Percentiles rank a stretch among this genome's conserved stretches.
Conservation (phyloP, 2,113 vertebrate species). For the Caranx ignobilis region DNA sequence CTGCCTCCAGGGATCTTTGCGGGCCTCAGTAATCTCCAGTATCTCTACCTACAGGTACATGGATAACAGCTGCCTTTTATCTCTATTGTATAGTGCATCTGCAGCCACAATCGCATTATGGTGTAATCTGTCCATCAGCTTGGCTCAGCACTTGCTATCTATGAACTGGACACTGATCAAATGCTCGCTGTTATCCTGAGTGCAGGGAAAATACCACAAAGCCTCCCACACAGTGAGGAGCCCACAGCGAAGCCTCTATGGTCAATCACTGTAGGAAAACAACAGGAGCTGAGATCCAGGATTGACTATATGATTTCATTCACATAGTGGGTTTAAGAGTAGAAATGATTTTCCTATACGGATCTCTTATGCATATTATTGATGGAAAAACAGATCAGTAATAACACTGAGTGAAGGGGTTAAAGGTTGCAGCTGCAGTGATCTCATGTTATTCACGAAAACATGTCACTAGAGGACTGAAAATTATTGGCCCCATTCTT, state of each 20-base stretch:
- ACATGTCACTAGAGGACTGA: background rate
- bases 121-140: conserved; percentile 67
- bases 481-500: background rate
- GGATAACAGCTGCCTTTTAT: conserved; percentile 53
- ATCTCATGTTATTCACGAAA: too few species aligned
- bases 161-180: conserved; percentile 59
- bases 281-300: background rate
- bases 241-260: conserved; percentile 17
- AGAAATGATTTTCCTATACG: background rate
- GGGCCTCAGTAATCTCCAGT: conserved; percentile 94
- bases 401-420: conserved; percentile 4
- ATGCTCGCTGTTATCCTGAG: conserved; percentile 49
- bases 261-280: conserved; percentile 9
- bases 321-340: conserved; percentile 8
- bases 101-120: conserved; percentile 61
- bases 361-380: conserved; percentile 15
- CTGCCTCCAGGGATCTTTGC: conserved; percentile 91
- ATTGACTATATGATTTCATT: conserved; percentile 16
- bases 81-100: conserved; percentile 57
- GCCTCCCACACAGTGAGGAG: conserved; percentile 19
- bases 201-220: conserved; percentile 44
- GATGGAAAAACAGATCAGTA: conserved; percentile 20
- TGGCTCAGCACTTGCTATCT: conserved; percentile 55
- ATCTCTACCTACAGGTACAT: conserved; percentile 94
- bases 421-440: conserved; percentile 17